Evolutionary conservation across 2,797 vertebrate genomes (phyloP).

Genomic region (Lutjanus campechanus): DNA sequence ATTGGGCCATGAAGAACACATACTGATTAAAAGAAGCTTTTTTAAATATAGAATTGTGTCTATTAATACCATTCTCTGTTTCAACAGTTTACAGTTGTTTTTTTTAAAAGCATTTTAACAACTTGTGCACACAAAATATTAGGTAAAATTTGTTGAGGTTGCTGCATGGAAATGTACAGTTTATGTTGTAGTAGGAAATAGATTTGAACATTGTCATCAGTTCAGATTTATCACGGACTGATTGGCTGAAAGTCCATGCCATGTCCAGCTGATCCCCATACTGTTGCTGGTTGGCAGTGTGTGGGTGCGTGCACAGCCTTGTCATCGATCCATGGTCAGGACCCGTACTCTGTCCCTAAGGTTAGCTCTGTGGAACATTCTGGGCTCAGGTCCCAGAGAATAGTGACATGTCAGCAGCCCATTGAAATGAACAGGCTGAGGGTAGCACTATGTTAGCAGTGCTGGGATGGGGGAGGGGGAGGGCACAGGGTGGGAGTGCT

Average conservation of each 20-base stretch:
- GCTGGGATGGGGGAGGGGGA: constrained; percentile 51
- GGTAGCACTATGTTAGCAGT: constrained; percentile 85
- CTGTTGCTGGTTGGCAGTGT: constrained; percentile 51
- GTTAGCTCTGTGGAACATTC: constrained; percentile 87
- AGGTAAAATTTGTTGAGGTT: background rate
- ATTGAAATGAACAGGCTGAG: constrained; percentile 88
- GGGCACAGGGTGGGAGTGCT: constrained; percentile 55
- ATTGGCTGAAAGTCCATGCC: constrained; percentile 21
- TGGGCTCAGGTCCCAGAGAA: constrained; percentile 87
- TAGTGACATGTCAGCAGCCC: constrained; percentile 89
- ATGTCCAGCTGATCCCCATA: constrained; percentile 45
- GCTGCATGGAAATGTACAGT: background rate
- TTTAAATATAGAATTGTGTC: background rate
- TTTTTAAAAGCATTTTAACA: background rate
- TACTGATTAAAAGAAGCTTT: background rate
- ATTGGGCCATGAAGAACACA: background rate
- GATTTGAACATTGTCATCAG: constrained; percentile 34
- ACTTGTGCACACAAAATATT: background rate
- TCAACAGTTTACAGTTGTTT: background rate
- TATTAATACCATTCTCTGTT: background rate
- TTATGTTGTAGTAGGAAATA: background rate
- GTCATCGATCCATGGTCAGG: constrained; percentile 62
- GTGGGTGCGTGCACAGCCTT: constrained; percentile 54
- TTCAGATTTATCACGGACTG: constrained; percentile 35
- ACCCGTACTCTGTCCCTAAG: constrained; percentile 79